phyloP scores from a whole-genome alignment of 2,888 invertebrate species.

The Eremobia ochroleuca region DNA sequence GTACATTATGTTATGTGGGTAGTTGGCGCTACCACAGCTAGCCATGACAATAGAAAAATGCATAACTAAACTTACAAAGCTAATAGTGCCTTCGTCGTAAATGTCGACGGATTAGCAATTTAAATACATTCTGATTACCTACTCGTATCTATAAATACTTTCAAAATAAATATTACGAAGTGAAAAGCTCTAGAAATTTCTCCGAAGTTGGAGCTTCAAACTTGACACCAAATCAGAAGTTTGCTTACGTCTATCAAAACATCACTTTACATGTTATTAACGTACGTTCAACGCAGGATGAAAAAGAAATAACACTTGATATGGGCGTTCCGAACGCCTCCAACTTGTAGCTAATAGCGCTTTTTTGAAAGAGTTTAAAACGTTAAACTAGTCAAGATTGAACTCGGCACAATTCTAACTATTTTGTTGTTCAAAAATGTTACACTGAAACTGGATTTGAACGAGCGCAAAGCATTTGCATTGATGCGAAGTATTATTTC shows the following conservation, averaged over 20 bases:
- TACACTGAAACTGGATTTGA: background rate
- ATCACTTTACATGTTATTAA: slow-evolving; percentile 21
- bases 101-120: slow-evolving; percentile 19
- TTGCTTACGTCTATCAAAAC: slow-evolving; percentile 21
- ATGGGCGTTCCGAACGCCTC: background rate
- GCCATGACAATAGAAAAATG: slow-evolving; percentile 35
- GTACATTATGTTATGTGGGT: slow-evolving; percentile 1
- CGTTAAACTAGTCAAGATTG: background rate
- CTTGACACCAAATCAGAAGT: slow-evolving; percentile 46
- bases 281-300: background rate
- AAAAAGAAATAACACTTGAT: background rate
- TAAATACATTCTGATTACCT: slow-evolving; percentile 32
- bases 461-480: background rate
- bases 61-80: slow-evolving; percentile 33
- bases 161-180: slow-evolving; percentile 41
- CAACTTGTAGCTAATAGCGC: background rate
- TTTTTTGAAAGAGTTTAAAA: background rate
- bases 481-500: background rate
- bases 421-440: background rate
- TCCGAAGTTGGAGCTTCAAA: slow-evolving; percentile 29
- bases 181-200: slow-evolving; percentile 23
- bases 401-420: background rate
- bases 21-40: slow-evolving; percentile 14
- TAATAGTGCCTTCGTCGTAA: slow-evolving; percentile 15
- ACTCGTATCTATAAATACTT: slow-evolving; percentile 27